Evolutionary conservation across 1,140 invertebrate genomes (phyloP), one percentile per base, ranked within the genome.

Genomic region (Trypoxylus dichotomus): DNA sequence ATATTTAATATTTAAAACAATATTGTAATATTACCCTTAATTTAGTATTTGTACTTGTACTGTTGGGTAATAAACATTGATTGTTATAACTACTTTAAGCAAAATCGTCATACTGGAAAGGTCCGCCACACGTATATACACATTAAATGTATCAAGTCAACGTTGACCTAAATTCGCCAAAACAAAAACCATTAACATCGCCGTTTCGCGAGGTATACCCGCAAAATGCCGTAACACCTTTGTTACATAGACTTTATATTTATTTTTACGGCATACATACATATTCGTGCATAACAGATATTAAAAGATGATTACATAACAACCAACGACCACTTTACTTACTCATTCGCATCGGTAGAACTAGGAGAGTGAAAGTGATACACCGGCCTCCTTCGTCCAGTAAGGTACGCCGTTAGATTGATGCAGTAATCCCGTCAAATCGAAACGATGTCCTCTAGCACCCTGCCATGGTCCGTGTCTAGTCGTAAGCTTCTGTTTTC

Each of bases 301-400:
- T 68, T 25, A 25, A 27, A 37, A 37, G 32, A 37, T 37, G 11
- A 68, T 68, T 68, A 68, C 24, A 68, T 68, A 68, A n/a, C n/a
- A n/a, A 68, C 10, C 19, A 7, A 2, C 24, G 60, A 15, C 60
- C 60, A 68, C 21, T 27, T 27, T 68, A 68, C 24, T 68, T 13
- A 68, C 11, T 29, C 60, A 68, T 24, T 27, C 32, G 47, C 47
- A 21, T 6, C 24, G 60, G 11, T 27, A 29, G 15, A 58, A 68
- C 60, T 68, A 68, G 60, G 60, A 68, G 27, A 68, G 60, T 68
- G 60, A 68, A 68, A 68, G 60, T 29, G 60, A 15, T 68, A 68
- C 24, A 7, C 21, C 3, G 15, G 15, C n/a, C n/a, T 24, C 58
- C 58, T 13, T 24, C 3, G 6, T 68, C 13, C n/a, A 19, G 60